phyloP scores from a whole-genome alignment of 2,113 vertebrate genomes.

The Cyanistes caeruleus region DNA sequence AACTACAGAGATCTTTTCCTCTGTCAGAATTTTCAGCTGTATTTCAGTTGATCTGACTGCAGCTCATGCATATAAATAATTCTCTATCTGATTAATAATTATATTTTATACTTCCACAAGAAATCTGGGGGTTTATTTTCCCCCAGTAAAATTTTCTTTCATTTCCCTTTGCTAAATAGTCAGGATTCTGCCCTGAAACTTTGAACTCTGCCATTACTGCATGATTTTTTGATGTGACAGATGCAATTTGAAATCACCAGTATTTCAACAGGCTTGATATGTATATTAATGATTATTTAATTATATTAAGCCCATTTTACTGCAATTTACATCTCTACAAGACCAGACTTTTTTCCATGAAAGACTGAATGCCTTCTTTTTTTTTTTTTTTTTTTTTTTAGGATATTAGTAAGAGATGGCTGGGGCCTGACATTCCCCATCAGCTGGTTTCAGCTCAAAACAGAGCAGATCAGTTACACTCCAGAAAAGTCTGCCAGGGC shows the following conservation, averaged over 20 bases:
- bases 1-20: conserved; percentile 41
- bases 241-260: not conserved
- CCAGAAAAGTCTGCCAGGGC: not conserved
- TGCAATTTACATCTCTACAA: not conserved
- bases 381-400: not conserved
- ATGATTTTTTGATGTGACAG: not conserved
- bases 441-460: not conserved
- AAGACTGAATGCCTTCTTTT: not conserved
- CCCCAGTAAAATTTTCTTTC: not conserved
- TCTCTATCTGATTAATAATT: not conserved
- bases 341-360: not conserved
- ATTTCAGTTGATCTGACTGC: not conserved
- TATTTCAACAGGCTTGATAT: not conserved
- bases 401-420: not conserved
- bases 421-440: not conserved
- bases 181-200: not conserved
- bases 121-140: not conserved
- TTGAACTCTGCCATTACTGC: not conserved
- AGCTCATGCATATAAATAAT: not conserved
- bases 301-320: not conserved
- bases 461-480: not conserved
- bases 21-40: conserved; percentile 16
- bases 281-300: not conserved
- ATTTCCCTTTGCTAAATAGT: not conserved
- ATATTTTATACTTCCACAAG: not conserved